These are phyloP conservation scores for Oreortyx pictus DNA, from an alignment of 2,797 vertebrate genomes.

Conservation along the genomic window DNA sequence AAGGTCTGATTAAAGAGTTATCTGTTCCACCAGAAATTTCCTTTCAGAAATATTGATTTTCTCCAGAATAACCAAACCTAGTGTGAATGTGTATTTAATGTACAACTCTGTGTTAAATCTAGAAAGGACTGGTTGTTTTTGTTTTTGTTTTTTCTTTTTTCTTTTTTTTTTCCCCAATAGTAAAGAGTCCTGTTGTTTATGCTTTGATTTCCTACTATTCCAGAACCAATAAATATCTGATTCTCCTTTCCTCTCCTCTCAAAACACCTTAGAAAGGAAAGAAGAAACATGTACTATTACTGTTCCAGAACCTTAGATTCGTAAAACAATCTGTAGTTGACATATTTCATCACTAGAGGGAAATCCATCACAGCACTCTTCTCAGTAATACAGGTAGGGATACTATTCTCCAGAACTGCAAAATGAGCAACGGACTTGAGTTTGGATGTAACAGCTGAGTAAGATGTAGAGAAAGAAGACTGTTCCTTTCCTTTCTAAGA, in stretches of 20 bases:
- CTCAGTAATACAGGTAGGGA: background rate
- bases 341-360: constrained; percentile 54
- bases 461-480: background rate
- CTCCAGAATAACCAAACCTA: background rate
- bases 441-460: background rate
- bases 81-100: background rate
- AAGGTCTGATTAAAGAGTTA: background rate
- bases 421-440: background rate
- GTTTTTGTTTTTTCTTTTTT: background rate
- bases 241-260: background rate
- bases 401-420: background rate
- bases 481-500: background rate
- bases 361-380: constrained; percentile 17
- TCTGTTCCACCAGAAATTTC: background rate
- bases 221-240: background rate
- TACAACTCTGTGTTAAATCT: background rate
- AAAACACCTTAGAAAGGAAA: background rate
- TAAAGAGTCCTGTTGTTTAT: background rate
- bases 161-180: background rate
- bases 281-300: background rate
- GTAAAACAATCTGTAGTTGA: constrained; percentile 8
- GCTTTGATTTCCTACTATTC: background rate
- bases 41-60: background rate
- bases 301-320: background rate
- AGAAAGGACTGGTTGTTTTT: background rate